Evolutionary conservation across 2,797 vertebrate species (phyloP).

Genomic region (Alouatta caraya): DNA sequence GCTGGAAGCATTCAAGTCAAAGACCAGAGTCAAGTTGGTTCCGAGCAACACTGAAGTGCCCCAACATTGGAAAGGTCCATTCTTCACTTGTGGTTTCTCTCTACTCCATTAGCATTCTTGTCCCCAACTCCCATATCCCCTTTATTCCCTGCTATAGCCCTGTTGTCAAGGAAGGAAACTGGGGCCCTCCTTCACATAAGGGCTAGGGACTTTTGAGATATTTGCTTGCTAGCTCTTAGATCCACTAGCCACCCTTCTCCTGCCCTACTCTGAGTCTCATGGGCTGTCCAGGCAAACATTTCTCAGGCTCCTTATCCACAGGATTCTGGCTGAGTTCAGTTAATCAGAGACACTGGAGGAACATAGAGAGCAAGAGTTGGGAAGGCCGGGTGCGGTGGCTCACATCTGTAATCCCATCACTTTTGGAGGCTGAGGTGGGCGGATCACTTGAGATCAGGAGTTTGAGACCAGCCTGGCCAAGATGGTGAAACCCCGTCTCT

Average conservation of each 20-base stretch:
- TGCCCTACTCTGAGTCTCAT: neutral
- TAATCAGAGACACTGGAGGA: neutral
- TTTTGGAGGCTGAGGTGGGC: no score
- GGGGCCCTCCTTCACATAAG: neutral
- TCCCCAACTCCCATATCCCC: no score
- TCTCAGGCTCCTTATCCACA: neutral
- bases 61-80: no score
- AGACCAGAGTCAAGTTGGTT: neutral
- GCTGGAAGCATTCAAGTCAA: neutral
- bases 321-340: neutral
- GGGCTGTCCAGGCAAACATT: neutral
- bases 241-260: neutral
- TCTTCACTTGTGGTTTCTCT: neutral
- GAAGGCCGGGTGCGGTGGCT: no score
- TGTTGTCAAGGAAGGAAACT: neutral
- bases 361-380: neutral
- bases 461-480: no score
- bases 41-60: rapidly evolving
- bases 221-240: neutral
- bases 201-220: neutral
- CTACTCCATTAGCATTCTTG: neutral
- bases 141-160: neutral
- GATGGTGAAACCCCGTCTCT: no score
- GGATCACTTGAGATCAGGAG: no score
- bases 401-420: no score